Evolutionary conservation across 2,797 vertebrate genomes (phyloP).

Genomic region (Myotis daubentonii): DNA sequence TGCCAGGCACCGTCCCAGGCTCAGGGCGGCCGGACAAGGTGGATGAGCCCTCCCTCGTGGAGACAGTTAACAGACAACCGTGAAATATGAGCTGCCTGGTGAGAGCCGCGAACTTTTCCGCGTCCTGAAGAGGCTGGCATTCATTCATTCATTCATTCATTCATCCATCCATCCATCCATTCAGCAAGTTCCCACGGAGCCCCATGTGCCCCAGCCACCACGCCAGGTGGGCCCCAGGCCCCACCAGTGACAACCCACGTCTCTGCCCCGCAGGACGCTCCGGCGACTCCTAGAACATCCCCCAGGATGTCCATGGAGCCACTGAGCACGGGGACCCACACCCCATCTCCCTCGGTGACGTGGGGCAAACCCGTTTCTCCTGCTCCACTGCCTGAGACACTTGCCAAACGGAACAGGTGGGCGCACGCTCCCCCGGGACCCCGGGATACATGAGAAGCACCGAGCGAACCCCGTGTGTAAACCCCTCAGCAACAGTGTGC

Average conservation of each 20-base stretch:
- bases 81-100: fast-evolving
- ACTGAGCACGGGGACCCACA: background rate
- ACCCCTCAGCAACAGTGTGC: background rate
- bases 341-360: fast-evolving
- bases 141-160: background rate
- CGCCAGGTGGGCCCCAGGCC: background rate
- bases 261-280: background rate
- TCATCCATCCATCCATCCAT: background rate
- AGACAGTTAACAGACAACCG: background rate
- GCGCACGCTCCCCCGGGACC: fast-evolving
- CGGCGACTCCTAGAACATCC: background rate
- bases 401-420: background rate
- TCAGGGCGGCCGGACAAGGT: background rate
- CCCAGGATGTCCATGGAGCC: fast-evolving
- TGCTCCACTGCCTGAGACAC: background rate
- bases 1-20: background rate
- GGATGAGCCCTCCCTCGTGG: background rate
- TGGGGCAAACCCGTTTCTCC: background rate
- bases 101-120: background rate
- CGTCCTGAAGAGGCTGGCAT: background rate
- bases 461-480: background rate
- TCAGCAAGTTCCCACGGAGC: background rate
- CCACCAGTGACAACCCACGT: background rate
- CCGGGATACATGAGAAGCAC: background rate
- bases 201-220: background rate